These are phyloP conservation scores for Trichonephila inaurata DNA, from an alignment of 1,140 invertebrate genomes.

Conservation along the genomic window DNA sequence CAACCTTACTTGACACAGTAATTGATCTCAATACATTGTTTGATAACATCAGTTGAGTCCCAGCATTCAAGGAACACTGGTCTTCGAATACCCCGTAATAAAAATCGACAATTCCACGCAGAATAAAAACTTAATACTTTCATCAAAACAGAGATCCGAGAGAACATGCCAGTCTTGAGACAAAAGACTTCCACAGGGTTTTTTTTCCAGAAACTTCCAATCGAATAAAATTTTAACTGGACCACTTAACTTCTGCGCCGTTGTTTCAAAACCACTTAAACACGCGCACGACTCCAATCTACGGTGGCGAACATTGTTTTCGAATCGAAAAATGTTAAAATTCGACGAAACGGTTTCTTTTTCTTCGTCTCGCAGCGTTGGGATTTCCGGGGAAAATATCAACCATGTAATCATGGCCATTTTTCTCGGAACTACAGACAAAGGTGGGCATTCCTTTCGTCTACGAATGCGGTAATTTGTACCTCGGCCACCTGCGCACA, in stretches of 20 bases:
- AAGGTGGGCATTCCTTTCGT: constrained; percentile 59
- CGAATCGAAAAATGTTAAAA: background rate
- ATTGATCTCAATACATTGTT: too few relatives aligned
- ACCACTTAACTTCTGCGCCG: background rate
- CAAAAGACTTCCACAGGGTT: too few relatives aligned
- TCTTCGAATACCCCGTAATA: too few relatives aligned
- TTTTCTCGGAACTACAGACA: constrained; percentile 27
- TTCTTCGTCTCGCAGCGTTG: background rate
- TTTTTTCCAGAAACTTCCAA: background rate
- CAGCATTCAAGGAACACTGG: too few relatives aligned
- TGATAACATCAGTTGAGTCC: too few relatives aligned
- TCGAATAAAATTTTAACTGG: background rate
- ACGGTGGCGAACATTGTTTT: background rate
- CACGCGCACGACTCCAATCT: background rate
- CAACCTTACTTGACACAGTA: too few relatives aligned
- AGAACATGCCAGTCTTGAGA: too few relatives aligned
- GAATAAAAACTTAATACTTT: too few relatives aligned
- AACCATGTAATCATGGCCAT: constrained; percentile 13
- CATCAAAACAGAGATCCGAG: too few relatives aligned
- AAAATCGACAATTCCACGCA: too few relatives aligned
- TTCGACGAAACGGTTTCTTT: background rate
- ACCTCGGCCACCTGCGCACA: constrained; percentile 12
- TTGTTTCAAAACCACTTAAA: background rate
- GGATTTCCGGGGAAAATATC: constrained; percentile 3
- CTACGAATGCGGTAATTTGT: constrained; percentile 62